phyloP scores from a whole-genome alignment of 1,140 invertebrate genomes.

The Anastrepha obliqua region DNA sequence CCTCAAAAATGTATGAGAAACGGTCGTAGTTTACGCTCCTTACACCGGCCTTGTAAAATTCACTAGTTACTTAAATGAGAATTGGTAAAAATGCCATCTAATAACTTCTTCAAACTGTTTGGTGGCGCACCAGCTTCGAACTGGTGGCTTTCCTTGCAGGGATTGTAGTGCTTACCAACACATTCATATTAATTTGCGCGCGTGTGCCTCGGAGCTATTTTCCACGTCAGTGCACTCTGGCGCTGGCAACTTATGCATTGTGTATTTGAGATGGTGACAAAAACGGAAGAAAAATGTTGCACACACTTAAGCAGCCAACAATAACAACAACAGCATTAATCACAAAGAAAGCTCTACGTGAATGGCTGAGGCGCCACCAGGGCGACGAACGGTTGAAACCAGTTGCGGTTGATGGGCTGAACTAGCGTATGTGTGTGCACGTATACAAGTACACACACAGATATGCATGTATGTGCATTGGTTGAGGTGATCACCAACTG shows the following conservation, averaged over 20 bases:
- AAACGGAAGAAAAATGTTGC: conserved; percentile 22
- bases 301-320: conserved; percentile 41
- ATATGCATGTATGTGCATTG: too few relatives aligned
- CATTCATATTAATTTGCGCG: background rate
- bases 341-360: background rate
- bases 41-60: too few relatives aligned
- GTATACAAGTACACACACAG: too few relatives aligned
- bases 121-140: background rate
- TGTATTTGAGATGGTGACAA: conserved; percentile 10
- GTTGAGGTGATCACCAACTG: background rate
- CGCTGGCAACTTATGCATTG: background rate
- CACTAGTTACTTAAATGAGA: too few relatives aligned
- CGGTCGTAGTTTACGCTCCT: too few relatives aligned
- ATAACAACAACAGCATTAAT: conserved; percentile 48
- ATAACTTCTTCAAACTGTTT: too few relatives aligned
- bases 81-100: too few relatives aligned
- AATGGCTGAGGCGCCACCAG: background rate
- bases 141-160: too few relatives aligned
- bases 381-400: background rate
- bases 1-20: too few relatives aligned
- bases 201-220: background rate
- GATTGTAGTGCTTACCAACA: background rate
- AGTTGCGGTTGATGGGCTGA: background rate
- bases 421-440: background rate
- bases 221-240: conserved; percentile 48